These are phyloP conservation scores for Aphis gossypii DNA, from an alignment of 1,140 invertebrate genomes.

Conservation along the genomic window DNA sequence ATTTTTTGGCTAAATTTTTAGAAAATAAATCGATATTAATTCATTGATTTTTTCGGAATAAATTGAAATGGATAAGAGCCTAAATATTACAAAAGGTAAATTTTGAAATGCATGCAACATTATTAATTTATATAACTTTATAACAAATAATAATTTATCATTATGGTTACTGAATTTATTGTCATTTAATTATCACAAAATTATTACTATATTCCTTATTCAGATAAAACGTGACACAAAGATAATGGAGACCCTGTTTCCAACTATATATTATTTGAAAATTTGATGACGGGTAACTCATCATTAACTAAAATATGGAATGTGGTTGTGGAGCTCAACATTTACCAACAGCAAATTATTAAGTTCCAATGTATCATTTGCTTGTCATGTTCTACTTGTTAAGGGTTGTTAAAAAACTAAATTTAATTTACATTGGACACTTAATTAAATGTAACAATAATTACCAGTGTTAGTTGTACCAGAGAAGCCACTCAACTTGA, in stretches of 20 bases:
- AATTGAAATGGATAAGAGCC: background rate
- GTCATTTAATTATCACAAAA: background rate
- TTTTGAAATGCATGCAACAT: background rate
- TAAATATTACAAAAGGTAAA: background rate
- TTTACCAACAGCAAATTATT: background rate
- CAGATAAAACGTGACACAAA: background rate
- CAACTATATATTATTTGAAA: background rate
- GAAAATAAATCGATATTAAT: background rate
- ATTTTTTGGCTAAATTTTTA: background rate
- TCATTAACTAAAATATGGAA: slow-evolving; percentile 6
- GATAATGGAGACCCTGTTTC: background rate
- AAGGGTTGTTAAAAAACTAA: background rate
- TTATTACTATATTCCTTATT: background rate
- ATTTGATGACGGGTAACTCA: background rate
- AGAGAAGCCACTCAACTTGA: background rate
- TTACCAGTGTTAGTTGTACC: background rate
- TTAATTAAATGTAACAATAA: background rate
- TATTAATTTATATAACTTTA: background rate
- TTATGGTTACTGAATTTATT: background rate
- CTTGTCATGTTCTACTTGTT: background rate
- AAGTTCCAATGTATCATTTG: background rate
- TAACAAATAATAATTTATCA: background rate
- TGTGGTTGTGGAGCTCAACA: background rate
- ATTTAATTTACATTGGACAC: background rate
- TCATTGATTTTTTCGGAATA: background rate